These are phyloP conservation scores for Poeciliopsis turrubarensis DNA, from an alignment of 2,113 vertebrate species.

Conservation along the genomic window DNA sequence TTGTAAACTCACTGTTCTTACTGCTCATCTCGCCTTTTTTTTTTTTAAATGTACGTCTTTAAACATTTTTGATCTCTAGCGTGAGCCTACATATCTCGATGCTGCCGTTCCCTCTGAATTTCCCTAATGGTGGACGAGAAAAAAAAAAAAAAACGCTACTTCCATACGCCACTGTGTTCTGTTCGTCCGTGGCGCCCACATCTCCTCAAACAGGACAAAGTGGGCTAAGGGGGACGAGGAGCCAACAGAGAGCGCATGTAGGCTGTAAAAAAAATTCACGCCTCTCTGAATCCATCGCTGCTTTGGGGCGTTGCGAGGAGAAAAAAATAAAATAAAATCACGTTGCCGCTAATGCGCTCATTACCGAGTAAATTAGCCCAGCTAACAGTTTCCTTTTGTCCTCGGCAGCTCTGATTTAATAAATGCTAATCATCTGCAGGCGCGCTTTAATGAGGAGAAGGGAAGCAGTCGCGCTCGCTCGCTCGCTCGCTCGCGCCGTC, in stretches of 20 bases:
- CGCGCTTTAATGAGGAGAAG: constrained; percentile 15
- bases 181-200: background rate
- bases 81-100: too few relatives aligned
- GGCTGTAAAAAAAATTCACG: background rate
- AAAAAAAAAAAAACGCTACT: too few relatives aligned
- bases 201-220: background rate
- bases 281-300: background rate
- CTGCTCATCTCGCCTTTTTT: too few relatives aligned
- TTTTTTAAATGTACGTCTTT: too few relatives aligned
- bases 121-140: too few relatives aligned
- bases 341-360: constrained; percentile 34
- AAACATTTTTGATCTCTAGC: too few relatives aligned
- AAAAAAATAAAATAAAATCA: constrained; percentile 17
- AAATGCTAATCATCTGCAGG: constrained; percentile 52
- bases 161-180: too few relatives aligned
- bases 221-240: background rate
- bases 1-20: too few relatives aligned
- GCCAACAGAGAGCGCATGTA: too few relatives aligned
- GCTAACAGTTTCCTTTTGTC: constrained; percentile 44
- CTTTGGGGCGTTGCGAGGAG: constrained; percentile 17
- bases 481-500: too few relatives aligned
- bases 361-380: constrained; percentile 48
- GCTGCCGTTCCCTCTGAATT: too few relatives aligned
- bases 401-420: constrained; percentile 39
- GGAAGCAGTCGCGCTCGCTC: background rate